phyloP scores from a whole-genome alignment of 2,888 invertebrate species.

The Alentia gelatinosa region DNA sequence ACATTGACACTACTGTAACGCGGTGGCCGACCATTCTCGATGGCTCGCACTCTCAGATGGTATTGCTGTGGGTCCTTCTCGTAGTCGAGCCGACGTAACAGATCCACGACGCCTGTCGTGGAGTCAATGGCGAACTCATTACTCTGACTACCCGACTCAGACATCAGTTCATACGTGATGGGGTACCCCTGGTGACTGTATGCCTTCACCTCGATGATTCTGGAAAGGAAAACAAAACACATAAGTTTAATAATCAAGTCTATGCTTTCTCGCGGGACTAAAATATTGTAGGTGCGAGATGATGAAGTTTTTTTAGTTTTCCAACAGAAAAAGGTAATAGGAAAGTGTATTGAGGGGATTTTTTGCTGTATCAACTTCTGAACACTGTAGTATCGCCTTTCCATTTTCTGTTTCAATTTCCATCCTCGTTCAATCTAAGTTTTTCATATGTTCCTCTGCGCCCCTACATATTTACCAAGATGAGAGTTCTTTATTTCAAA shows the following conservation, averaged over 20 bases:
- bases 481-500: no score
- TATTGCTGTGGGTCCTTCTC: conserved; percentile 98
- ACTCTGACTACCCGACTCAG: conserved; percentile 92
- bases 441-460: no score
- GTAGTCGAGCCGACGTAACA: conserved; percentile 97
- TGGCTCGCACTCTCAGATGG: conserved; percentile 93
- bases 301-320: no score
- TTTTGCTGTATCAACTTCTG: no score
- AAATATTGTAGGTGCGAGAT: no score
- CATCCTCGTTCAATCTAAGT: no score
- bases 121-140: conserved; percentile 69
- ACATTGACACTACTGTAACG: conserved; percentile 98
- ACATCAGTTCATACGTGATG: conserved; percentile 96
- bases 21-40: conserved; percentile 97
- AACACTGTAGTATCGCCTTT: no score
- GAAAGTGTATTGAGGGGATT: no score
- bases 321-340: no score
- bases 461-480: no score
- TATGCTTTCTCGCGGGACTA: no score
- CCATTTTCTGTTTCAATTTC: no score
- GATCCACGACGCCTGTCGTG: conserved; percentile 90
- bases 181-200: conserved; percentile 98
- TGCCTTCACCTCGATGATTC: conserved; percentile 87
- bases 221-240: neutral
- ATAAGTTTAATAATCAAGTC: neutral